Conservation (phyloP, 2,888 invertebrate species). For the Eucera pruinosa region DNA sequence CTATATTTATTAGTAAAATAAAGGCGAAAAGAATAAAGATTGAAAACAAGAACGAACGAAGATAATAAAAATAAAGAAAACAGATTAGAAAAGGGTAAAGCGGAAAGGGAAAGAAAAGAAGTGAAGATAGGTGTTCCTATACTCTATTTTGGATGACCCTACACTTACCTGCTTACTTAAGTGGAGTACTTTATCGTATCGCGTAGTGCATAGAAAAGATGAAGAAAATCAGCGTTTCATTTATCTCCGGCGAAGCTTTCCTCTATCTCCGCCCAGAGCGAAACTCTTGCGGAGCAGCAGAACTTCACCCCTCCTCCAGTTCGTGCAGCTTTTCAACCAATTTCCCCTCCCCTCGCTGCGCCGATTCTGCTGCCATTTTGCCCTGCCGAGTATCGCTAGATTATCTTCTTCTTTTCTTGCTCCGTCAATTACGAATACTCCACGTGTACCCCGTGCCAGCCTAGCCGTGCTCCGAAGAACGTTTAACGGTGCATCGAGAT, state of each 20-base stretch:
- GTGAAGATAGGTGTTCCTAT: no score
- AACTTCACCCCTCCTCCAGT: constrained; percentile 18
- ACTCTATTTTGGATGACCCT: no score
- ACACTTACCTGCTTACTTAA: no score
- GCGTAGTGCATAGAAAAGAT: constrained; percentile 29
- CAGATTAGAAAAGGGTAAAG: no score
- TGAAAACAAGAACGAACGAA: no score
- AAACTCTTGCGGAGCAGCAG: constrained; percentile 25
- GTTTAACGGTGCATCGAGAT: neutral
- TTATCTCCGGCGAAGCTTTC: constrained; percentile 42
- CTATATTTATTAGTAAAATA: no score
- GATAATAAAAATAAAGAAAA: no score
- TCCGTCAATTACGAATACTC: neutral
- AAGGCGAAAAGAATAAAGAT: no score
- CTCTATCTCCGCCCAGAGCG: constrained; percentile 45
- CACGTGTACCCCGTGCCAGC: neutral
- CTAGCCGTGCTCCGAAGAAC: neutral
- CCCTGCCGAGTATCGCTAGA: neutral
- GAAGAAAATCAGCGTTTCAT: constrained; percentile 45
- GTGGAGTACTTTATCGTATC: constrained; percentile 19
- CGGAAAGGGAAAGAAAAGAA: no score
- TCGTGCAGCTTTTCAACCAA: constrained; percentile 25
- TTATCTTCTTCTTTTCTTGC: neutral
- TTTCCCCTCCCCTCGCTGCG: constrained; percentile 1
- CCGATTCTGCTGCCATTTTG: neutral